phyloP scores from a whole-genome alignment of 2,888 invertebrate genomes.

The Pyrrhopygopsis socrates region DNA sequence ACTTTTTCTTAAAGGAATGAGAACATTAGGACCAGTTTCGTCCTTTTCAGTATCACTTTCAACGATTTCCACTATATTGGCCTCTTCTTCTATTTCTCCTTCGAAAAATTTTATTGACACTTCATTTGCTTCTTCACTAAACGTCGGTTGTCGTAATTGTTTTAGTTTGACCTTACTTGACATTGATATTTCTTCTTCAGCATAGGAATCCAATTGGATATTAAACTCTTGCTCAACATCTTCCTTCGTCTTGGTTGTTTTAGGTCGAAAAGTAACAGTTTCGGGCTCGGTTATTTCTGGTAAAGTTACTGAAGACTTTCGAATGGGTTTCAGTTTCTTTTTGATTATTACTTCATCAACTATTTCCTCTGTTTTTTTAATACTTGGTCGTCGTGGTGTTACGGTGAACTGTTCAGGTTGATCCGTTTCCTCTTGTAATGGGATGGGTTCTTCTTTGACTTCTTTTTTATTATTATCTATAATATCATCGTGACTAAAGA shows the following conservation, averaged over 20 bases:
- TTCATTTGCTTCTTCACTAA: conserved; percentile 98
- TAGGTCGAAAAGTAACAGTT: conserved; percentile 98
- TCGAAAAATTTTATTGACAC: conserved; percentile 97
- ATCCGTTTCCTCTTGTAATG: conserved; percentile 85
- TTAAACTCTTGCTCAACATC: conserved; percentile 99
- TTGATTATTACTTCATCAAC: conserved; percentile 97
- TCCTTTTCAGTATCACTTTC: conserved; percentile 93
- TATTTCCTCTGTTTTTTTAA: conserved; percentile 94
- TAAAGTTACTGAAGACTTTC: conserved; percentile 96
- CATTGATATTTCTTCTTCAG: conserved; percentile 98
- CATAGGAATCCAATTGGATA: conserved; percentile 98
- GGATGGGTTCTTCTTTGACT: conserved; percentile 80
- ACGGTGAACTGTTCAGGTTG: conserved; percentile 92
- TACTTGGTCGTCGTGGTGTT: conserved; percentile 91
- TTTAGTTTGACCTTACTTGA: conserved; percentile 98
- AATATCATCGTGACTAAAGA: conserved; percentile 94
- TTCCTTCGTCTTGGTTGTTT: conserved; percentile 98
- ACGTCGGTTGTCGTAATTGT: conserved; percentile 97
- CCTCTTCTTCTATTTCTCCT: conserved; percentile 86
- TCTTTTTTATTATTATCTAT: conserved; percentile 77
- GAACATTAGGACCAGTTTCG: conserved; percentile 90
- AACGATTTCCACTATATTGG: conserved; percentile 93
- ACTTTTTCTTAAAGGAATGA: conserved; percentile 91
- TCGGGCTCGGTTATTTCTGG: conserved; percentile 98
- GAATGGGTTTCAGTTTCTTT: conserved; percentile 97